Conservation (phyloP, 2,888 invertebrate genomes). For the Priocnemis perturbator region DNA sequence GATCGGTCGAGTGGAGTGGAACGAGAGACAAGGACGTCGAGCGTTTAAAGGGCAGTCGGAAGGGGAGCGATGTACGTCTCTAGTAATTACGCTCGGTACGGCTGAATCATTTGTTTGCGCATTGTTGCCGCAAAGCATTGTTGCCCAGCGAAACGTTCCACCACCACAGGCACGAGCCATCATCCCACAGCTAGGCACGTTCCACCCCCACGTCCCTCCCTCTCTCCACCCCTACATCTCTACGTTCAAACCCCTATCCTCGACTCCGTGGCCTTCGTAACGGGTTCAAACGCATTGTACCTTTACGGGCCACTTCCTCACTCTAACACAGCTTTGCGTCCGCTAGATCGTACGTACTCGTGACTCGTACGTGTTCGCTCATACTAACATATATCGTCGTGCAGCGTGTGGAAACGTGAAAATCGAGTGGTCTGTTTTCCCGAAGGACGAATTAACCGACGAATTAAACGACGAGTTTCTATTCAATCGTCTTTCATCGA, state of each 20-base stretch:
- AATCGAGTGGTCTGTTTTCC: too few species aligned
- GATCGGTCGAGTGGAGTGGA: conserved; percentile 15
- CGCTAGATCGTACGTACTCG: too few species aligned
- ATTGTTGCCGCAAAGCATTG: conserved; percentile 70
- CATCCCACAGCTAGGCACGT: conserved; percentile 29
- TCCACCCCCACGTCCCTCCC: conserved; percentile 10
- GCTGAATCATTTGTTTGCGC: conserved; percentile 70
- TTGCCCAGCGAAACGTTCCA: conserved; percentile 58
- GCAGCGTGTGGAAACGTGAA: too few species aligned
- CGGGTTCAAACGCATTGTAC: conserved; percentile 55
- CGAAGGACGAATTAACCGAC: too few species aligned
- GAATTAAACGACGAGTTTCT: too few species aligned
- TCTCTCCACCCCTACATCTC: conserved; percentile 21
- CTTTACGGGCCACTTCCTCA: conserved; percentile 39
- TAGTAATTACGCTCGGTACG: conserved; percentile 68
- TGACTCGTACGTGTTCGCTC: too few species aligned
- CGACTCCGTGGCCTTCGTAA: conserved; percentile 37
- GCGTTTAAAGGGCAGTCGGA: background rate
- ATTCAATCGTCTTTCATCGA: too few species aligned
- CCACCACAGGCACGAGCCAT: conserved; percentile 37
- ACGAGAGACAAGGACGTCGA: conserved; percentile 5
- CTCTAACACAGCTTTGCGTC: background rate
- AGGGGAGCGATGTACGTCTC: conserved; percentile 39
- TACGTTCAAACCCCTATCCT: conserved; percentile 45
- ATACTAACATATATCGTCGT: too few species aligned